Percentiles rank a stretch among this genome's conserved stretches.
These are phyloP conservation scores for Eciton burchellii DNA, from an alignment of 1,140 invertebrate genomes.

Conservation along the genomic window DNA sequence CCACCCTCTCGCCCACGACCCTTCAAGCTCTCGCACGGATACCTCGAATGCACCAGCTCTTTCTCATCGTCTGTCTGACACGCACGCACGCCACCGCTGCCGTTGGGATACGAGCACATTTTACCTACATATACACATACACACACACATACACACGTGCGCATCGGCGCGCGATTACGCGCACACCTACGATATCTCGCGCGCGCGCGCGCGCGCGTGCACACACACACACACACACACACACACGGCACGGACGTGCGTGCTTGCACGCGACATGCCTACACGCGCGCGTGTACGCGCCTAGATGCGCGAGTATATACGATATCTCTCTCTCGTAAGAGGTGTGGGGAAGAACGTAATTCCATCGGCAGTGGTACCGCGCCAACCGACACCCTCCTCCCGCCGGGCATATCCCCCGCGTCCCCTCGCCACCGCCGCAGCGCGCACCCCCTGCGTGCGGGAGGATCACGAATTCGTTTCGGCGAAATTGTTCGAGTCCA, in stretches of 20 bases:
- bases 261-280: slow-evolving; percentile 21
- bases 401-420: not conserved
- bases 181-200: not conserved
- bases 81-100: slow-evolving; percentile 77
- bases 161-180: not conserved
- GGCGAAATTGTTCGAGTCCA: slow-evolving; percentile 71
- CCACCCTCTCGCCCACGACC: slow-evolving; percentile 49
- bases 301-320: slow-evolving; percentile 50
- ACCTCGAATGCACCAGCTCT: slow-evolving; percentile 78
- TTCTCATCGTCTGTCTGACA: slow-evolving; percentile 80
- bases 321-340: slow-evolving; percentile 67
- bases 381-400: slow-evolving; percentile 58
- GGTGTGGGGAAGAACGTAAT: slow-evolving; percentile 71
- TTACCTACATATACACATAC: slow-evolving; percentile 19
- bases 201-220: not conserved
- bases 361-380: slow-evolving; percentile 73
- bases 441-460: slow-evolving; percentile 12
- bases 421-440: not conserved
- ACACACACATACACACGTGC: not conserved
- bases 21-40: slow-evolving; percentile 71
- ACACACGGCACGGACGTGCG: not conserved
- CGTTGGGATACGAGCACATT: slow-evolving; percentile 65
- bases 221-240: not conserved
- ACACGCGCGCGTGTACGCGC: slow-evolving; percentile 39
- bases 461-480: slow-evolving; percentile 73